Conservation (phyloP, 2,888 invertebrate genomes). For the Rotaria sp. region DNA sequence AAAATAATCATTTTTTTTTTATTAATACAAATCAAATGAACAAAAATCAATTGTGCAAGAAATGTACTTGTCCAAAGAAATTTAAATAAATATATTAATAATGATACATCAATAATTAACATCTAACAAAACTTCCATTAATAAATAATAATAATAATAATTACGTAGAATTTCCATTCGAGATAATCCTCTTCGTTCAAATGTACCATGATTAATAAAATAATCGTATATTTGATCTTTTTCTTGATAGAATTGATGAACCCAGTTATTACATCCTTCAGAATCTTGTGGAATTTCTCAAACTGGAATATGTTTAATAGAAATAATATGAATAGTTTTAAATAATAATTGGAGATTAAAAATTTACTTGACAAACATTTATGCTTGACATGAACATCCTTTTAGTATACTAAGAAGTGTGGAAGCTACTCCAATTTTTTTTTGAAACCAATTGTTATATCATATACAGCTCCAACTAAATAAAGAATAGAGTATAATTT, state of each 20-base stretch:
- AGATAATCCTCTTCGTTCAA: slow-evolving; percentile 28
- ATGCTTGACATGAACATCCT: not conserved
- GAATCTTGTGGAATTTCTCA: slow-evolving; percentile 70
- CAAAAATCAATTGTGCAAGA: not conserved
- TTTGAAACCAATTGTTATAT: slow-evolving; percentile 24
- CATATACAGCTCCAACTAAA: not conserved
- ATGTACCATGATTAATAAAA: slow-evolving; percentile 19
- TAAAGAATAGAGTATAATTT: too few relatives aligned
- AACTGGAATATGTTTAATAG: slow-evolving; percentile 67
- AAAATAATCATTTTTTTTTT: not conserved
- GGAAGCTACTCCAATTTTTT: not conserved
- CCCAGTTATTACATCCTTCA: slow-evolving; percentile 69
- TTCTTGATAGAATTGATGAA: slow-evolving; percentile 69
- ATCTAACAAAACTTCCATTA: slow-evolving; percentile 30
- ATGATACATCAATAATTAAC: slow-evolving; percentile 23
- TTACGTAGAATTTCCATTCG: slow-evolving; percentile 28
- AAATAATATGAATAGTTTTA: slow-evolving; percentile 52
- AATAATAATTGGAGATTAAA: slow-evolving; percentile 66
- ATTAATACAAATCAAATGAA: not conserved
- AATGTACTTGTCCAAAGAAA: slow-evolving; percentile 28
- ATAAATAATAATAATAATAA: slow-evolving; percentile 35
- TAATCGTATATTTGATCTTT: not conserved
- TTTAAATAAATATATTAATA: slow-evolving; percentile 1
- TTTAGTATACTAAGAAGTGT: not conserved
- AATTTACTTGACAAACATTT: slow-evolving; percentile 45